These are phyloP conservation scores for Dasyornis broadbenti DNA, from an alignment of 2,113 vertebrate genomes.

Conservation along the genomic window DNA sequence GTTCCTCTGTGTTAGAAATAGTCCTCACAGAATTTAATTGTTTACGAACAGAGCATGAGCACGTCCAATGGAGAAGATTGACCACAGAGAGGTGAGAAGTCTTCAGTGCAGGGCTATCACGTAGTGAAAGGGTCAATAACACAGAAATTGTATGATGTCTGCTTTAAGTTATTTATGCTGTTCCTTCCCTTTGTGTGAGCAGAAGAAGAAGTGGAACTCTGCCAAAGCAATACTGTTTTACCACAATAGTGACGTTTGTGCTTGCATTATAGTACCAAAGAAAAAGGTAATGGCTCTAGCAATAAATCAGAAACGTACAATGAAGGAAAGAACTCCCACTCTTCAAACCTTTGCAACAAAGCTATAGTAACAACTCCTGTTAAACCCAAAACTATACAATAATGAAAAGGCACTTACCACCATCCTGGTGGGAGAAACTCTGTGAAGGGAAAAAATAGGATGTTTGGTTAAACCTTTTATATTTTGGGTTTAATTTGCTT, in stretches of 20 bases:
- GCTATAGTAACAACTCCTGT: background rate
- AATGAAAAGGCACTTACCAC: constrained; percentile 77
- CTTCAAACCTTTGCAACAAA: background rate
- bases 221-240: background rate
- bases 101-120: background rate
- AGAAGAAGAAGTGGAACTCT: background rate
- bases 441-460: constrained; percentile 75
- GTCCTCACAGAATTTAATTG: background rate
- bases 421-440: constrained; percentile 85
- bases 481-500: background rate
- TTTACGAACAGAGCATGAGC: background rate
- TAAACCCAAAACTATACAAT: background rate
- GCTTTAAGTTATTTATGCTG: background rate
- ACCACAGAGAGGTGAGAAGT: background rate
- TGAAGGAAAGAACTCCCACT: background rate
- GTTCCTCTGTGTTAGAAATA: background rate
- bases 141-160: background rate
- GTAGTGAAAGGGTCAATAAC: background rate
- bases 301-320: background rate
- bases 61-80: background rate
- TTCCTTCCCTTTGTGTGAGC: background rate
- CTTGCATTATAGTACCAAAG: background rate
- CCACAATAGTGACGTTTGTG: background rate
- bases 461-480: background rate
- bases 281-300: background rate